Base-by-base conservation (phyloP, 2,113 vertebrate species). In the Mormoops blainvillei region DNA sequence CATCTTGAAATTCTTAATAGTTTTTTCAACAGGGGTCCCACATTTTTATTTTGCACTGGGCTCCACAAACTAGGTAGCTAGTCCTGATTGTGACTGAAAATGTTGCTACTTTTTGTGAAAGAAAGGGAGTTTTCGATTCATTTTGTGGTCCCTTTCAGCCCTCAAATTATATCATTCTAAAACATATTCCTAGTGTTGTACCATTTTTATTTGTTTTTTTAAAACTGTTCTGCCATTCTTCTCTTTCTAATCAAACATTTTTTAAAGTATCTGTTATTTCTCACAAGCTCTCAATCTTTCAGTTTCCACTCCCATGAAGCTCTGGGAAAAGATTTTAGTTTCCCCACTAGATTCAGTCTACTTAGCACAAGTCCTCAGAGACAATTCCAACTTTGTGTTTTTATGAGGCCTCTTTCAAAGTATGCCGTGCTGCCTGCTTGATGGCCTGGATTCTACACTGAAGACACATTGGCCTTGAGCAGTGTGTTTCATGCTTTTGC, bases 201-300 rank as follows among this genome's bases (percentile, higher is more conserved):
- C 43, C 52, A 56, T 89, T 90, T 95, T 95, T 81, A 74, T 80
- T 78, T 36, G 0, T 58, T 80, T 88, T 65, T 71, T 0, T 15
- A 4, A 90, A 83, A 33, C 36, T 19, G 14, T 61, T 61, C 36
- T 48, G 73, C 50, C 41, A 61, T 94, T 84, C 41, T 91, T 87
- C 54, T 82, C 61, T 95, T 96, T 90, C 67, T 33, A 80, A 93
- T 84, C 78, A 71, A 71, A 80, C 68, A 56, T 90, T 90, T 95
- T 65, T 54, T 19, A 36, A 97, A 94, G 77, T 86, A 88, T 94
- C 93, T 91, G 94, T 41, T 96, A 89, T 86, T 96, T 88, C 94
- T 97, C 96, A 97, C 90, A 94, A 90, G 52, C 22, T 94, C 19
- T 93, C 74, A 41, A 5, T 77, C 76, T 95, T 95, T 87, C 70